Evolutionary conservation across 2,797 vertebrate species (phyloP), one percentile per base, ranked within the genome.

Genomic region (Emydoidea blandingii): DNA sequence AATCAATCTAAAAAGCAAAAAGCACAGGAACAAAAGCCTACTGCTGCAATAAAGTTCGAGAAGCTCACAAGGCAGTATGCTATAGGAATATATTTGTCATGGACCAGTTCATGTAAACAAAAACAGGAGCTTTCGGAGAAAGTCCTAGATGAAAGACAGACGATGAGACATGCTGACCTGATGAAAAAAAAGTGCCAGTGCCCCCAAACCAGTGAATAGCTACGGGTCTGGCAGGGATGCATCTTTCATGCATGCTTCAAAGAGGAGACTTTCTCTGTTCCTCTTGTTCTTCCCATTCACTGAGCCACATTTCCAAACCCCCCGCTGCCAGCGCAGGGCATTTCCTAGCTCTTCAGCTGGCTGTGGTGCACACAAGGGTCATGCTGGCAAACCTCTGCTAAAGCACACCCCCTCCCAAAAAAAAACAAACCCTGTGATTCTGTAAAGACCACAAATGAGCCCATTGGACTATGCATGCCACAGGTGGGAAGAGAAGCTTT

Each of bases 241-340:
- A 47, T 52, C 76, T 91, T 79, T 93, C 95, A 89, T 95, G 97
- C 97, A 96, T 97, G 96, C 97, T 94, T 96, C 92, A 90, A 95
- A 92, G 97, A 96, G 96, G 95, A 97, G 97, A 94, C 96, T 95
- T 91, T 89, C 93, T 95, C 54, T 96, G 96, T 95, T 92, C 93
- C 85, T 87, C 79, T 65, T 92, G 97, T 96, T 84, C 81, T 74
- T 91, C 96, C 87, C 72, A 76, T 62, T 54, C 59, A 76, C 1
- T 65, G 86, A 96, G 85, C 83, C 56, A 12, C 4, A 2, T 92
- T 94, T 52, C 68, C 19, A 41, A 23, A 11, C 37, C 37, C 21
- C n/a, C 19, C 12, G 68, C n/a, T 72, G n/a, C n/a, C 68, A 41
- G 21, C 2, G 4, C 11, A 41, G 68, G 19, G 21, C n/a, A 37